Conservation (phyloP, 2,113 vertebrate genomes). For the Alectura lathami region DNA sequence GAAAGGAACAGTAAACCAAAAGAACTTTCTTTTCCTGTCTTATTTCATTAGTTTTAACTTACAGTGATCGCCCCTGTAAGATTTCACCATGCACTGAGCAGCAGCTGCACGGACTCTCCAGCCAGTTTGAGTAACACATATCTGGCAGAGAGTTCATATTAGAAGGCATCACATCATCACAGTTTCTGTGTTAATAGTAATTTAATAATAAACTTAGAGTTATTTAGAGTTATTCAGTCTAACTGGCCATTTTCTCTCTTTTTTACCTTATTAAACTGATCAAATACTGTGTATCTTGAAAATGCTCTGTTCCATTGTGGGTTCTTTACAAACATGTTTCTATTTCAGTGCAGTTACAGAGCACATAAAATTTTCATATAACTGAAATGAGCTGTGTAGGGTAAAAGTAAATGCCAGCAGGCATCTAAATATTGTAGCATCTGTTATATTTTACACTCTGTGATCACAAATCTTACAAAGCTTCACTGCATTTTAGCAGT, state of each 20-base stretch:
- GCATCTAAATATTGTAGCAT: conserved; percentile 88
- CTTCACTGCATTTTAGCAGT: conserved; percentile 69
- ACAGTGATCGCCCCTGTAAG: background rate
- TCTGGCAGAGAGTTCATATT: background rate
- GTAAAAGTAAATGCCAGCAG: conserved; percentile 88
- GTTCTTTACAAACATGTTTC: conserved; percentile 70
- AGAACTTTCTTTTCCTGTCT: background rate
- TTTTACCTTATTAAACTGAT: conserved; percentile 49
- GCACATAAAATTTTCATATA: conserved; percentile 77
- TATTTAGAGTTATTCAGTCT: conserved; percentile 22
- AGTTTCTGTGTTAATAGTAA: background rate
- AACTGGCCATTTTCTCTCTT: conserved; percentile 35
- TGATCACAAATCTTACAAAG: conserved; percentile 86
- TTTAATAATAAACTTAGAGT: conserved; percentile 1
- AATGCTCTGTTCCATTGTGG: conserved; percentile 54
- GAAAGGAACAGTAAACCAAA: background rate
- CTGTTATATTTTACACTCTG: conserved; percentile 87
- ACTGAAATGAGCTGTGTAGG: conserved; percentile 88
- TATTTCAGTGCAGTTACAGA: conserved; percentile 69
- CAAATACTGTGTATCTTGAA: conserved; percentile 39
- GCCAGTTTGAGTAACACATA: background rate
- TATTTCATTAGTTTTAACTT: background rate
- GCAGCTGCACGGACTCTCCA: background rate
- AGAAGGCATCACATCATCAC: background rate
- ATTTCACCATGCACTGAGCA: background rate